Base-by-base conservation (phyloP, 2,888 invertebrate species). In the Ligdia adustata region DNA sequence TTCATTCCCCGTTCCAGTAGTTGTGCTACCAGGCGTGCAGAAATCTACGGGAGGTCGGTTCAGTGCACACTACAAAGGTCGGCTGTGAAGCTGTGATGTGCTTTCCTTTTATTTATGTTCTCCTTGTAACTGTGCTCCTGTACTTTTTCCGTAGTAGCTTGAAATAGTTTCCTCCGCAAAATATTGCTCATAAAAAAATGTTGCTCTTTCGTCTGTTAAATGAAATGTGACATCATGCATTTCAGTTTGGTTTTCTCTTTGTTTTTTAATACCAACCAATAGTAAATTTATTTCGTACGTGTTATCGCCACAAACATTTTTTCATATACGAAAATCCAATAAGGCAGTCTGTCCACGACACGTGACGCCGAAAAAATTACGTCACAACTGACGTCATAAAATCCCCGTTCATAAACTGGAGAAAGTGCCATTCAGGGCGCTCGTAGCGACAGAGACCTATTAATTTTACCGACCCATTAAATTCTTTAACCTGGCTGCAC, bases 381-480 rank as follows among this genome's bases (percentile, higher is more conserved):
- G 50, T 72, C 71, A 66, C 65, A 68, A 67, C 64, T 75, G 82
- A 75, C 73, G 73, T 86, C 85, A 82, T 80, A 83, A 84, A 85
- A n/a, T 72, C 83, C 79, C 64, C 75, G 85, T 84, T 84, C 82
- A 80, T 82, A 84, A 84, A 82, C 67, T n/a, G n/a, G n/a, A n/a
- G n/a, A 70, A 82, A 80, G 74, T 77, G 75, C 78, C 75, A 79
- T 81, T 79, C 66, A 67, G 68, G 57, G 55, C n/a, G n/a, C n/a
- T 57, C 59, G 64, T 64, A n/a, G 54, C 73, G 76, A 78, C 78
- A 78, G 75, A 75, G 71, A 69, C 76, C 87, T 85, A 87, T 88
- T 87, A 86, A 85, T 87, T 87, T 86, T 89, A 86, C 88, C 84
- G 82, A 79, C 62, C 83, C 85, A 88, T 49, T 42, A 58, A 54